These are phyloP conservation scores for Ips typographus DNA, from an alignment of 1,140 invertebrate species.

Conservation along the genomic window DNA sequence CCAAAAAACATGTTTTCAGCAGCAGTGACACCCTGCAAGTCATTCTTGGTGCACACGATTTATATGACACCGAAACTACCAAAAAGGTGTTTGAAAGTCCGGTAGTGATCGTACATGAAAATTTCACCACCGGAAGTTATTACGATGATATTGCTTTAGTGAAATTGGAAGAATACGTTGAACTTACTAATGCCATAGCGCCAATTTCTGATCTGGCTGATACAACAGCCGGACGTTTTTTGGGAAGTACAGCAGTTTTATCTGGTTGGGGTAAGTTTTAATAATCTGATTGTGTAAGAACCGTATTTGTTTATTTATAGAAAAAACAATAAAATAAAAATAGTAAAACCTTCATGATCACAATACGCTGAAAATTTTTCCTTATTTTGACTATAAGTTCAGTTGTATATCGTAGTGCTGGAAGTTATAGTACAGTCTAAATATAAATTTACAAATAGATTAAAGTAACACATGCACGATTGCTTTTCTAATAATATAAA, in stretches of 20 bases:
- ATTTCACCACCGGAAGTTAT: background rate
- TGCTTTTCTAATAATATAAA: too few species aligned
- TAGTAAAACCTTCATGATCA: too few species aligned
- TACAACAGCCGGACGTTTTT: background rate
- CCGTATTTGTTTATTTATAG: too few species aligned
- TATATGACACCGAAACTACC: constrained; percentile 13
- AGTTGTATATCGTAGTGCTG: too few species aligned
- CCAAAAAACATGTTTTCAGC: background rate
- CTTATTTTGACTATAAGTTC: too few species aligned
- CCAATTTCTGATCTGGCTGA: constrained; percentile 10
- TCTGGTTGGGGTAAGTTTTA: constrained; percentile 25
- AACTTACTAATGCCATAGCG: background rate
- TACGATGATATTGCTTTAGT: constrained; percentile 29
- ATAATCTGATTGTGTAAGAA: too few species aligned
- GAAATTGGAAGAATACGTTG: constrained; percentile 1
- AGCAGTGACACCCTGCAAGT: constrained; percentile 11
- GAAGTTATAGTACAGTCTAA: too few species aligned
- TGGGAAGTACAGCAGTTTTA: constrained; percentile 12
- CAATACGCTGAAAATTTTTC: too few species aligned
- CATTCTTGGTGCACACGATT: constrained; percentile 20
- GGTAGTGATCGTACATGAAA: constrained; percentile 14
- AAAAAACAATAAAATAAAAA: too few species aligned
- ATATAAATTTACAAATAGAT: too few species aligned
- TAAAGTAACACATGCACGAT: too few species aligned
- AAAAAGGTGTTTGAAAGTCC: constrained; percentile 13